Evolutionary conservation across 2,113 vertebrate species (phyloP).

Genomic region (Protomyctophum bolini): DNA sequence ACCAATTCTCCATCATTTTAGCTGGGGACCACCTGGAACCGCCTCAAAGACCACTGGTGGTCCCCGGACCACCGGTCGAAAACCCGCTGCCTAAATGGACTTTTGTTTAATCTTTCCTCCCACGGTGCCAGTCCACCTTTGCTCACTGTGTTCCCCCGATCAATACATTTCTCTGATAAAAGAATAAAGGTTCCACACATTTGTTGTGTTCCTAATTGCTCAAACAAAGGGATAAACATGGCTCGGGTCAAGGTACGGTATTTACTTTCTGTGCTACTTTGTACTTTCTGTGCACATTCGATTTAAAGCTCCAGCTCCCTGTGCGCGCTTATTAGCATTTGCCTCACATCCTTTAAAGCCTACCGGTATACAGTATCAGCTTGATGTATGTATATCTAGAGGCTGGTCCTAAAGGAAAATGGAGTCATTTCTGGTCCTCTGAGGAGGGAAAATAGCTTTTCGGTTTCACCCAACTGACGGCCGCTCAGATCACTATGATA

Average conservation of each 20-base stretch:
- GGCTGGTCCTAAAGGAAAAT: background rate
- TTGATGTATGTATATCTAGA: conserved; percentile 4
- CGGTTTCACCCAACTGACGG: too few species aligned
- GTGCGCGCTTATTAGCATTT: background rate
- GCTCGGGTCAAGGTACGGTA: background rate
- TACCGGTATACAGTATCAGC: background rate
- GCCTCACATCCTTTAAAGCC: background rate
- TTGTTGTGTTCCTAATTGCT: conserved; percentile 5
- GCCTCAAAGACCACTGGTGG: too few species aligned
- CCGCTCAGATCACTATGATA: too few species aligned
- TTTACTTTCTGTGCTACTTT: background rate
- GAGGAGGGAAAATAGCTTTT: too few species aligned
- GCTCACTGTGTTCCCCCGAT: conserved; percentile 1
- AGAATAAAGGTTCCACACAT: background rate
- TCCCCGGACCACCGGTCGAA: too few species aligned
- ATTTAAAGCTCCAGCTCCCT: background rate
- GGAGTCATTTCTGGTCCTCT: too few species aligned
- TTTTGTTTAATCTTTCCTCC: background rate
- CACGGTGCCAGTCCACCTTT: background rate
- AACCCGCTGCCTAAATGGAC: background rate
- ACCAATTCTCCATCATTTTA: too few species aligned
- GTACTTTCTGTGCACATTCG: background rate
- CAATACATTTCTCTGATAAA: conserved; percentile 11
- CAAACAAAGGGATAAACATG: conserved; percentile 4
- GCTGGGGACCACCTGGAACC: too few species aligned